Evolutionary conservation across 2,113 vertebrate genomes (phyloP).

Genomic region (Emydocephalus ijimae): DNA sequence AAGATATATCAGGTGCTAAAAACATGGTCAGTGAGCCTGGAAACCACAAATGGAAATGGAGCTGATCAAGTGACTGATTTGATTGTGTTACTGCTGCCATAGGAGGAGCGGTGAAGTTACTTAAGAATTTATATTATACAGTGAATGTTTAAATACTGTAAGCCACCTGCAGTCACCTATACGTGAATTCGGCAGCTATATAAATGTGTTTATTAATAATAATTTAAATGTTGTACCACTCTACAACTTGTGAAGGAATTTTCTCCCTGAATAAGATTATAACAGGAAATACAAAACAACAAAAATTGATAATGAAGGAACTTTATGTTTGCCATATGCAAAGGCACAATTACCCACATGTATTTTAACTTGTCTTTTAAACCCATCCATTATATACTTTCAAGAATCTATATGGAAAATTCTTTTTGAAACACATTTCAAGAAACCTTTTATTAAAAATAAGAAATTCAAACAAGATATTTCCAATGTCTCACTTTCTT

Average conservation of each 20-base stretch:
- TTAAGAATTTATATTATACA: neutral
- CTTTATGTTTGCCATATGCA: neutral
- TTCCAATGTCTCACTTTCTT: neutral
- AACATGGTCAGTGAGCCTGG: neutral
- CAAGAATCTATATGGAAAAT: slow-evolving; percentile 18
- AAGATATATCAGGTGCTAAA: neutral
- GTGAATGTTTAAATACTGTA: neutral
- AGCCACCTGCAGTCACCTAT: neutral
- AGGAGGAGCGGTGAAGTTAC: neutral
- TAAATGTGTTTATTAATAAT: neutral
- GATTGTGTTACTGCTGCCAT: neutral
- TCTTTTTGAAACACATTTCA: neutral
- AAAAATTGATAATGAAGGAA: neutral
- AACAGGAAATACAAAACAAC: neutral
- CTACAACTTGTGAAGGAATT: neutral
- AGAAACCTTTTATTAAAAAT: neutral
- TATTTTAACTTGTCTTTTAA: neutral
- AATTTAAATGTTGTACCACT: neutral
- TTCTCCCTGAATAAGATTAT: neutral
- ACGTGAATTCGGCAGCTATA: neutral
- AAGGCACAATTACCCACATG: neutral
- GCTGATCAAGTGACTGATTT: neutral
- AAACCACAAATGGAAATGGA: neutral
- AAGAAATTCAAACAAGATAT: neutral
- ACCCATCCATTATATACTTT: slow-evolving; percentile 1